Conservation (phyloP, 2,888 invertebrate genomes). For the Antheraea yamamai region DNA sequence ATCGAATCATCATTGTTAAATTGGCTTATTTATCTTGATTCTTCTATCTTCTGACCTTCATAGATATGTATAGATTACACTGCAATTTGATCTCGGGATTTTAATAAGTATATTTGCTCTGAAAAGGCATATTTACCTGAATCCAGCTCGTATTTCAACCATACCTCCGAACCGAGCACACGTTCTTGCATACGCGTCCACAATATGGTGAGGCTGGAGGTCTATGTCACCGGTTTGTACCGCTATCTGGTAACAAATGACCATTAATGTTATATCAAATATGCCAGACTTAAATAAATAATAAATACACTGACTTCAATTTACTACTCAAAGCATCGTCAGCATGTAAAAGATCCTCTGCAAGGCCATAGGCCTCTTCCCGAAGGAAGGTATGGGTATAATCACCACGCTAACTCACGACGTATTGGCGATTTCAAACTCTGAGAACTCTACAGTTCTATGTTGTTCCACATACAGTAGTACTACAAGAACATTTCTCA, state of each 20-base stretch:
- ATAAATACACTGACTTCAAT: not conserved
- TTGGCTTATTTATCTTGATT: too few relatives aligned
- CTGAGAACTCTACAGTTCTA: too few relatives aligned
- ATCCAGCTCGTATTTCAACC: constrained; percentile 78
- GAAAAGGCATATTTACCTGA: constrained; percentile 48
- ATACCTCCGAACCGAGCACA: constrained; percentile 83
- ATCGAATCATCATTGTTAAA: too few relatives aligned
- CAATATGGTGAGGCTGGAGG: constrained; percentile 80
- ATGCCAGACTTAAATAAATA: not conserved
- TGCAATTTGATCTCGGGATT: not conserved
- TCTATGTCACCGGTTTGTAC: constrained; percentile 68
- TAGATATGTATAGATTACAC: not conserved
- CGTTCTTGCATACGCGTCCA: constrained; percentile 79
- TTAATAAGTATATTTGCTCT: not conserved
- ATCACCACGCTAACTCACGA: too few relatives aligned
- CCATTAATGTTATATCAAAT: not conserved
- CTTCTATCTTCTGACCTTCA: too few relatives aligned
- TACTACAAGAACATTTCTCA: too few relatives aligned
- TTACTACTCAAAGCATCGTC: too few relatives aligned
- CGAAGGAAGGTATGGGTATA: too few relatives aligned
- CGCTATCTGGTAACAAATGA: constrained; percentile 52
- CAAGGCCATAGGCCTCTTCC: too few relatives aligned
- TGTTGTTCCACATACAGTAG: too few relatives aligned
- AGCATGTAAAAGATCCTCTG: too few relatives aligned
- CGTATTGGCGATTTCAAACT: too few relatives aligned